Evolutionary conservation across 2,888 invertebrate genomes (phyloP), one percentile per base, ranked within the genome.

Genomic region (Caenorhabditis sulstoni): DNA sequence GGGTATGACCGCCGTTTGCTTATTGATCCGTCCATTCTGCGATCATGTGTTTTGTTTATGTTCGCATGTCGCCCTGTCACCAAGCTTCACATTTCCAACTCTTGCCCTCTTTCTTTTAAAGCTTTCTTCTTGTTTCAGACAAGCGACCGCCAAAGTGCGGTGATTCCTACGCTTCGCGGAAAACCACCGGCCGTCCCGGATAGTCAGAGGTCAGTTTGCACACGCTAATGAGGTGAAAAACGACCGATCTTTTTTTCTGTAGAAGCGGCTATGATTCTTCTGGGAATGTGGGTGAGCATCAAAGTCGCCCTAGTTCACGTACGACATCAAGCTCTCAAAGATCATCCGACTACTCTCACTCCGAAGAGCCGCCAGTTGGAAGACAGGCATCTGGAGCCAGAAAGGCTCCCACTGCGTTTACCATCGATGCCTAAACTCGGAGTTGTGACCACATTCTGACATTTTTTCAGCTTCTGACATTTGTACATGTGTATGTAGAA

Each of bases 121-220:
- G 53, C 7, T 37, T 14, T 29, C 37, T 16, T 53, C 22, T 39
- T 16, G 29, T 3, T 50, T 45, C 12, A 52, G 66, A 44, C 62
- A 7, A 65, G 50, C 14, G 73, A 64, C 14, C 62, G 81, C 1
- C 77, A 81, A 66, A 85, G 85, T 68, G 85, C 83, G 35, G 81
- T 83, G 35, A 82, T 85, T 55, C 85, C 85, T 16, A 75, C 85
- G 12, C 50, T 84, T 5, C 64, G 83, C 16, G 81, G 77, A 45
- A 81, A 81, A 53, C 82, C 80, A 20, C 79, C 82, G 3, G 62
- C 73, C 29, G 61, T 74, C 3, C 81, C 82, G 9, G 74, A 81
- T 16, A 80, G 80, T 52, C 80, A 81, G 23, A 76, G 73, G 53
- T 81, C 50, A 57, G 71, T 55, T 50, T 18, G 8, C 23, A 45